These are phyloP conservation scores for Semicossyphus pulcher DNA, from an alignment of 2,113 vertebrate genomes.

Conservation along the genomic window DNA sequence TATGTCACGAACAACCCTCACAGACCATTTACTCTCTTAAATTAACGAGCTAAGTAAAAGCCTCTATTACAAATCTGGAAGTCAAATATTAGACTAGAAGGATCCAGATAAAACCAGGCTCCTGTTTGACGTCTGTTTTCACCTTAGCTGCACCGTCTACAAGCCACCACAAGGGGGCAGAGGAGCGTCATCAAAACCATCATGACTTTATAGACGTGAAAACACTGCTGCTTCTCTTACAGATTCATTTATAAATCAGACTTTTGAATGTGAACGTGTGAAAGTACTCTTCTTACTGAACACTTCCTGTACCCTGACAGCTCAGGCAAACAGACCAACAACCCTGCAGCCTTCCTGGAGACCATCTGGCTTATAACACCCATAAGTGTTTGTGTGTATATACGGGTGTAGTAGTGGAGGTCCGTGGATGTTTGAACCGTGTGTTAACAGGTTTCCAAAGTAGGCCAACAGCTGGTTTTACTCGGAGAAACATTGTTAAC, in stretches of 20 bases:
- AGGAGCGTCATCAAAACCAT: background rate
- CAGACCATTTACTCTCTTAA: no score
- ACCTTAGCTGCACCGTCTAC: background rate
- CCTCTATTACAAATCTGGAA: no score
- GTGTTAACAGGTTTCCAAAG: constrained; percentile 26
- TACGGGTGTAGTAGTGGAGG: background rate
- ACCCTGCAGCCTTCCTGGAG: constrained; percentile 21
- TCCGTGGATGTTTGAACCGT: background rate
- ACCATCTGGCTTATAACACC: constrained; percentile 15
- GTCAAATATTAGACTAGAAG: no score
- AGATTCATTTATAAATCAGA: background rate
- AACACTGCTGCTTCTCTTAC: background rate
- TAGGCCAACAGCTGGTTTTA: constrained; percentile 49
- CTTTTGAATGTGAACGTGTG: background rate
- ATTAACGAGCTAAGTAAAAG: no score
- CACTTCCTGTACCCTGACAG: background rate
- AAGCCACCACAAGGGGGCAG: constrained; percentile 18
- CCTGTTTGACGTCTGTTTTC: background rate
- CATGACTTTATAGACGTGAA: no score
- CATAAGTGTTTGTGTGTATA: constrained; percentile 3
- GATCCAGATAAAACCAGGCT: no score
- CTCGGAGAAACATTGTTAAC: constrained; percentile 29
- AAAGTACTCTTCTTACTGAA: no score
- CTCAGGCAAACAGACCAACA: background rate
- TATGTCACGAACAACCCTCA: no score